These are phyloP conservation scores for Puffinus mauretanicus DNA, from an alignment of 2,113 vertebrate species.

Conservation along the genomic window DNA sequence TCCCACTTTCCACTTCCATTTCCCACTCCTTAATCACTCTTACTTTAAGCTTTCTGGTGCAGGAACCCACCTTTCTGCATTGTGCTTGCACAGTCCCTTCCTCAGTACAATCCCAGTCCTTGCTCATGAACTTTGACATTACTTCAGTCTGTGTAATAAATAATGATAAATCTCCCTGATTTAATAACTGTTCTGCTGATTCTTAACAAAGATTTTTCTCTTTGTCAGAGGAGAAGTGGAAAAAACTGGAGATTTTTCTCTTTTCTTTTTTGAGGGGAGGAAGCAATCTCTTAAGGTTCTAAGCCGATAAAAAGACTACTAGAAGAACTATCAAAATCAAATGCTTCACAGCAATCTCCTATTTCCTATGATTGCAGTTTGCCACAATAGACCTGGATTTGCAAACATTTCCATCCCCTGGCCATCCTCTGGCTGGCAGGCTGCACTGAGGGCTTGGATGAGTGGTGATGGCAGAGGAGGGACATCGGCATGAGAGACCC, in stretches of 20 bases:
- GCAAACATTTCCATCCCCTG: neutral
- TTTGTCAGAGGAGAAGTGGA: neutral
- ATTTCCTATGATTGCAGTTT: neutral
- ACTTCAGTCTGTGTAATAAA: neutral
- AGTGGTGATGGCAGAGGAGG: neutral
- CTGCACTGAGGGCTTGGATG: neutral
- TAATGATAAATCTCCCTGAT: neutral
- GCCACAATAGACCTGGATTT: neutral
- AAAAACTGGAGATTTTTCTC: neutral
- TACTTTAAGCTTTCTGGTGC: neutral
- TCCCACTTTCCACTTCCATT: neutral
- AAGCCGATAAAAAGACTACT: neutral
- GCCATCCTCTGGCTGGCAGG: neutral
- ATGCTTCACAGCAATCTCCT: neutral
- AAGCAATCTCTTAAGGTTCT: neutral
- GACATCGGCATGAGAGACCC: neutral
- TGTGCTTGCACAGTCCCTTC: neutral
- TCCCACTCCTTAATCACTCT: neutral
- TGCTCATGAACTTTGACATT: neutral
- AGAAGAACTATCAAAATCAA: neutral
- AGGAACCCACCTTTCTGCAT: neutral
- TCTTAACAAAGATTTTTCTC: neutral
- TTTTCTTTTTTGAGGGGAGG: neutral
- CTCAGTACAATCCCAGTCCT: neutral
- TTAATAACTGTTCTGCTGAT: neutral